These are phyloP conservation scores for Propsilocerus akamusi DNA, from an alignment of 1,140 invertebrate genomes.

Conservation along the genomic window DNA sequence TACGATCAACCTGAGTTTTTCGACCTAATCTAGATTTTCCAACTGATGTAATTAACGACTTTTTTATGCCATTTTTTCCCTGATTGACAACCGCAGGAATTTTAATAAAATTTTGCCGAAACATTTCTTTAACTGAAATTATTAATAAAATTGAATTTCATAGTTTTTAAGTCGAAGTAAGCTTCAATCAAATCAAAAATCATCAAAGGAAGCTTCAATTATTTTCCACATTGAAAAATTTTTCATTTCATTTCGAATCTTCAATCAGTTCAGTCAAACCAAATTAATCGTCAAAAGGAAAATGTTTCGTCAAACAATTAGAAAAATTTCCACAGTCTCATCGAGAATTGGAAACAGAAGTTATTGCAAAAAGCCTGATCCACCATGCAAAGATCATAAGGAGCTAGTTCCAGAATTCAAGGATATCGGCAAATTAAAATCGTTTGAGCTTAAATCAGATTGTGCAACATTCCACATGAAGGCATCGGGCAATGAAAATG, in stretches of 20 bases:
- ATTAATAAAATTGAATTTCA: too few species aligned
- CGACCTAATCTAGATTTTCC: too few species aligned
- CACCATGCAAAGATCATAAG: not conserved
- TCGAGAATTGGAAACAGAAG: not conserved
- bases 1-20: too few species aligned
- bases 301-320: conserved; percentile 1
- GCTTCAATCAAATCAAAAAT: not conserved
- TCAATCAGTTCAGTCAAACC: not conserved
- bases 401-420: not conserved
- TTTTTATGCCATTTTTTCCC: too few species aligned
- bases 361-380: not conserved
- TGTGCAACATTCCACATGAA: not conserved
- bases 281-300: not conserved
- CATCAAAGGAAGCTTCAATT: not conserved
- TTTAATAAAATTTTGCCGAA: too few species aligned
- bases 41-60: too few species aligned
- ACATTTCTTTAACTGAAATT: too few species aligned
- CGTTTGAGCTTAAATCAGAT: not conserved
- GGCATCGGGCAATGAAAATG: not conserved
- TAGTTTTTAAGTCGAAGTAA: too few species aligned
- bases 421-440: not conserved
- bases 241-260: not conserved
- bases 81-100: too few species aligned
- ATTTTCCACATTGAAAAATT: not conserved
- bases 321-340: not conserved